Conservation (phyloP, 2,113 vertebrate genomes). For the Myrmecobius fasciatus region DNA sequence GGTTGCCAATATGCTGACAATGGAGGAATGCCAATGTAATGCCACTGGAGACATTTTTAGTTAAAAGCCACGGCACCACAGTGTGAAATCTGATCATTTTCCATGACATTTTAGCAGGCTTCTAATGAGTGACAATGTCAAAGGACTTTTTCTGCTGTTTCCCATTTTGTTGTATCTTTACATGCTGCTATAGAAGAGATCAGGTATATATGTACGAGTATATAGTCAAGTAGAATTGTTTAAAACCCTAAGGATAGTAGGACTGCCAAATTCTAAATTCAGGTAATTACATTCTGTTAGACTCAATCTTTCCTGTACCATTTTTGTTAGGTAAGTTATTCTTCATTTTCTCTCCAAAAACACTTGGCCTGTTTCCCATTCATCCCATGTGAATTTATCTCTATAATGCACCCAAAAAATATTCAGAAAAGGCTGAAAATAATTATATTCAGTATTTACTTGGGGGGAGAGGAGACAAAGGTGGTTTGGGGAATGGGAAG, state of each 20-base stretch:
- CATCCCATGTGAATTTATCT: constrained; percentile 47
- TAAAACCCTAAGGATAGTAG: constrained; percentile 15
- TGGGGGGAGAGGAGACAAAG: too few relatives aligned
- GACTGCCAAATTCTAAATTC: constrained; percentile 53
- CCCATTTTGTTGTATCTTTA: neutral
- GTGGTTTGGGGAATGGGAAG: too few relatives aligned
- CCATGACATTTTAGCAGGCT: neutral
- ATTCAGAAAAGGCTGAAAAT: constrained; percentile 62
- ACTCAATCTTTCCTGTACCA: constrained; percentile 48
- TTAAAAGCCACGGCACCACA: neutral
- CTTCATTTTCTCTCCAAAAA: constrained; percentile 45
- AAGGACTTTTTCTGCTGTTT: neutral
- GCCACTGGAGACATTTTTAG: constrained; percentile 24
- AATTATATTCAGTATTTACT: constrained; percentile 63
- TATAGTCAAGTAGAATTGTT: neutral
- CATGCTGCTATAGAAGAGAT: neutral
- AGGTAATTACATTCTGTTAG: constrained; percentile 30
- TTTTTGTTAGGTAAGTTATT: constrained; percentile 46
- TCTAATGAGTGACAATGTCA: neutral
- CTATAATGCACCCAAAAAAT: constrained; percentile 58
- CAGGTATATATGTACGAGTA: accelerated
- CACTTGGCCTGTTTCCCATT: constrained; percentile 17
- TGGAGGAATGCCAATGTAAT: constrained; percentile 50
- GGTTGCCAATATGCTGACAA: constrained; percentile 53
- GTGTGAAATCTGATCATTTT: constrained; percentile 8